Evolutionary conservation across 2,888 invertebrate genomes (phyloP), one percentile per base, ranked within the genome.

Genomic region (Buathra laborator): DNA sequence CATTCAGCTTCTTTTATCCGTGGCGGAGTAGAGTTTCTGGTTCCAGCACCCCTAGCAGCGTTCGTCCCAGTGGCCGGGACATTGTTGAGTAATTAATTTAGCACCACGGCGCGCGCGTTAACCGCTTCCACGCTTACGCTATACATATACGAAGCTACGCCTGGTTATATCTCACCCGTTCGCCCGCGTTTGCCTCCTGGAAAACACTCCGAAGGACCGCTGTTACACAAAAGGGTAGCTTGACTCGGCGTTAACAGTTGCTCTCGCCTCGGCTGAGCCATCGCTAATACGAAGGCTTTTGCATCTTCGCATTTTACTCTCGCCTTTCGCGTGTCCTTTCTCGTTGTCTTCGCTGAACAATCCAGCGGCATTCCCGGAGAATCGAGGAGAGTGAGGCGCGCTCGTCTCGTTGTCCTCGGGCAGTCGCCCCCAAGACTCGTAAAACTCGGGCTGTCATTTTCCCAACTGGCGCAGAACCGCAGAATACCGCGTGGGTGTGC

Each of bases 11-110:
- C 75, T 85, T 82, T 76, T 59, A 82, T 79, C 56, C 75, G 44
- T 14, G 43, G 72, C 44, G 19, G 16, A 56, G n/a, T 51, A 12
- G 32, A 29, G 71, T 48, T 72, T 14, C 16, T 32, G 53, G 29
- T 37, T 37, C 43, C 62, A 77, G 53, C 44, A n/a, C 74, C 74
- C 44, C 37, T 37, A 56, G 53, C 81, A 37, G 51, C 76, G 48
- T 67, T 46, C 81, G 78, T 64, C 46, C 46, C 68, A 74, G 59
- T 74, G 74, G 82, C 81, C 81, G 81, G 84, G 83, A 86, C 87
- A 88, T 90, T 90, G 87, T 89, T 88, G 88, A 87, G 87, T 90
- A 90, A 91, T 90, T 90, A 90, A 90, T 90, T 90, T 90, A 89
- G 82, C 88, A 82, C 75, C 85, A 77, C 67, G 84, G 81, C 68